Base-by-base conservation (phyloP, 2,797 vertebrate species). In the Nyctalus aviator region DNA sequence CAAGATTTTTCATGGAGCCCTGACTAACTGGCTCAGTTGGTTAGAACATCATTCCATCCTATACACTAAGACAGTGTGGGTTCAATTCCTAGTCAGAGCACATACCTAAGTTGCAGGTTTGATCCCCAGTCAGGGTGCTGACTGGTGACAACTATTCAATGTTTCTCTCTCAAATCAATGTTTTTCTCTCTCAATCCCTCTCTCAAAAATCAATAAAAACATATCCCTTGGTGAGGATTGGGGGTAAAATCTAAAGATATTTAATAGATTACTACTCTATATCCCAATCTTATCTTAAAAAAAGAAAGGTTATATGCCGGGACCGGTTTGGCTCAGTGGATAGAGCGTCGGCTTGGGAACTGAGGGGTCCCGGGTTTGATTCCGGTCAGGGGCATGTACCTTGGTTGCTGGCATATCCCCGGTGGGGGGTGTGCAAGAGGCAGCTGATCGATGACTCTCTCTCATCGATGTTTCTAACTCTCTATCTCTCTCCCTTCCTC, bases 261-360 rank as follows among this genome's bases (percentile, higher is more conserved):
- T 59, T 78, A 37, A 53, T 55, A 14, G 4, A 41, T 68, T 8
- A 44, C 21, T 91, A 59, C 5, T 88, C 41, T 46, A 25, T 90
- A 73, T 44, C 8, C 14, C 2, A 62, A 6, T 48, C 14, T 48
- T 82, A 37, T 46, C 37, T 86, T 53, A 18, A 25, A n/a, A 59
- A 90, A 76, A 50, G 59, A 90, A 76, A n/a, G 41, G 32, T 86
- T 44, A 53, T 82, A n/a, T n/a, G n/a, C n/a, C n/a, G n/a, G n/a
- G n/a, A n/a, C n/a, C n/a, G n/a, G n/a, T n/a, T n/a, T n/a, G n/a
- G n/a, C n/a, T n/a, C n/a, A n/a, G n/a, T n/a, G n/a, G n/a, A n/a
- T n/a, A n/a, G n/a, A n/a, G n/a, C n/a, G n/a, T n/a, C n/a, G n/a
- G n/a, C n/a, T n/a, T n/a, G n/a, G n/a, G n/a, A n/a, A n/a, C n/a